Conservation (phyloP, 64 coral and sea anemone species). For the Montipora efflorescens region DNA sequence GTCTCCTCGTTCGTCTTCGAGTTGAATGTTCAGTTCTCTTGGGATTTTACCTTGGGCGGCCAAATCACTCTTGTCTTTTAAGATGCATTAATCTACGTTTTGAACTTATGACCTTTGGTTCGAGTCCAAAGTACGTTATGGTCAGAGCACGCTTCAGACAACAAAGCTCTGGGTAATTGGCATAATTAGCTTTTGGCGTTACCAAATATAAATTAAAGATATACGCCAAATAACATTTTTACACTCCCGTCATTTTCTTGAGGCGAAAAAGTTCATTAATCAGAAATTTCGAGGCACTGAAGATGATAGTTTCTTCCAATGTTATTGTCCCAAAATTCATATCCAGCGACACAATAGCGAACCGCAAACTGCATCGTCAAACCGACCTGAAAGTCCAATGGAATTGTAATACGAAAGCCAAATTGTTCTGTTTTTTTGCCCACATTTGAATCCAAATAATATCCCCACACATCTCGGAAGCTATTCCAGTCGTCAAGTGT, state of each 20-base stretch:
- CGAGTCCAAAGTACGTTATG: neutral
- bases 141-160: neutral
- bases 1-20: no score
- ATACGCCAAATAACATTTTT: no score
- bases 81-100: no score
- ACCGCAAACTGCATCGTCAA: conserved; percentile 62
- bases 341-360: conserved; percentile 28
- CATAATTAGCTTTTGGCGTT: neutral
- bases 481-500: conserved; percentile 52
- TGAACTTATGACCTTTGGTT: neutral
- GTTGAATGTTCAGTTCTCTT: no score
- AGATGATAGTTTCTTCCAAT: conserved; percentile 51
- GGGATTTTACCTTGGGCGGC: no score
- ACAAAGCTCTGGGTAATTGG: neutral
- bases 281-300: conserved; percentile 9
- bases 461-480: conserved; percentile 57
- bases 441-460: conserved; percentile 34
- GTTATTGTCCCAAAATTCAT: conserved; percentile 86
- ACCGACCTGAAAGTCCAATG: conserved; percentile 14
- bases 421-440: conserved; percentile 68
- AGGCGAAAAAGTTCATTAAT: neutral
- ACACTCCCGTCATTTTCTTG: no score
- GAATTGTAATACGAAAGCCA: conserved; percentile 41
- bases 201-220: no score
- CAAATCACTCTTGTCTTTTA: no score